Evolutionary conservation across 2,888 invertebrate species (phyloP), one percentile per base, ranked within the genome.

Genomic region (Bellardia bayeri): DNA sequence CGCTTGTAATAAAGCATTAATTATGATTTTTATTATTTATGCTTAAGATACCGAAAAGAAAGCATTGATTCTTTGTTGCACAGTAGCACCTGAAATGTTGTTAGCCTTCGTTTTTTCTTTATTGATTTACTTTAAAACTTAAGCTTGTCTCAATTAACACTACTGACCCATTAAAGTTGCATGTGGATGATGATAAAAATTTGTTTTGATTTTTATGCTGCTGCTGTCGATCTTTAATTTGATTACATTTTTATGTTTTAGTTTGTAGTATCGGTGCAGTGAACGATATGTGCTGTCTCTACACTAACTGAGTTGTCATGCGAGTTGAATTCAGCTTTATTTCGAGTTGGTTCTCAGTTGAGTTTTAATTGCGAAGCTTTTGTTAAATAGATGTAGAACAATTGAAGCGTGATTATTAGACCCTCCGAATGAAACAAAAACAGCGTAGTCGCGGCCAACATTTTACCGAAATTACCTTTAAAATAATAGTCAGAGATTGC

Each of bases 21-120:
- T 4, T 54, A 9, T 61, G 45, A 8, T 64, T n/a, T n/a, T 14
- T 14, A 45, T 45, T 9, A 45, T 45, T 9, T 45, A 5, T 5
- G 51, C 6, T 64, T 11, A 14, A 42, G 16, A 14, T 49, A 13
- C 64, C 30, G 13, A 2, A 45, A 42, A 63, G 49, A 30, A 72
- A 13, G n/a, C 2, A 14, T 3, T 9, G 11, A 45, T 54, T 54
- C n/a, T 14, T 54, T 23, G 23, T 16, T 7, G 51, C 51, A 54
- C 54, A 58, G 85, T 66, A 82, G 82, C 76, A 42, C 58, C 54
- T 16, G 61, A 56, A 71, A 63, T 71, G 56, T 33, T 4, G 33
- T 5, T 66, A 64, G 51, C 85, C 85, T 85, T 85, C 64, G 72
- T 58, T 81, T 64, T 51, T 14, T 37, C 6, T 56, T 63, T 23